Conservation (phyloP, 2,797 vertebrate genomes). For the Alosa sapidissima region DNA sequence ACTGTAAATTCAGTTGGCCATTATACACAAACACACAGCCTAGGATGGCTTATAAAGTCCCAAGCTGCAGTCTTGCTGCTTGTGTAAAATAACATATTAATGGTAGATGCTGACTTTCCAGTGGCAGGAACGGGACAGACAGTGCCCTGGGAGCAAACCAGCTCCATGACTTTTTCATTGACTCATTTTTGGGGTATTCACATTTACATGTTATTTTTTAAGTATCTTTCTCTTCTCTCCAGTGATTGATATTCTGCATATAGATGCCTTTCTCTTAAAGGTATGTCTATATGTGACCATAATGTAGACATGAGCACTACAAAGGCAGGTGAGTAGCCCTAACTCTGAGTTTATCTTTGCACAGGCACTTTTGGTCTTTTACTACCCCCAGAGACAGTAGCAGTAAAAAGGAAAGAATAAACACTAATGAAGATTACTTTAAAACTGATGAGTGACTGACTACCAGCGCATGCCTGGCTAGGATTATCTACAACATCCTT, state of each 20-base stretch:
- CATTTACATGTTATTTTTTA: background rate
- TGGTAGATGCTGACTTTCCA: background rate
- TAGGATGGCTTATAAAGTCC: background rate
- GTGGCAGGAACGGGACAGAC: background rate
- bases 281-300: background rate
- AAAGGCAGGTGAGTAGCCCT: background rate
- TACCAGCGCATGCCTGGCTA: background rate
- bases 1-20: conserved; percentile 22
- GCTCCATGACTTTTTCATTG: background rate
- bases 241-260: background rate
- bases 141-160: background rate
- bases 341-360: background rate
- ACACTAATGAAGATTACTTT: background rate
- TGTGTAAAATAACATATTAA: conserved; percentile 1
- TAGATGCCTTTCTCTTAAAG: background rate
- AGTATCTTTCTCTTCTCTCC: too few species aligned
- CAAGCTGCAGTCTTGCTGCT: background rate
- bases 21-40: conserved; percentile 1
- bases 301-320: background rate
- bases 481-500: background rate
- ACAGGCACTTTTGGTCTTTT: background rate
- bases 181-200: background rate
- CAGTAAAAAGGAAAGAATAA: background rate
- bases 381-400: background rate
- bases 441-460: background rate